phyloP scores from a whole-genome alignment of 2,888 invertebrate genomes.

The Pecten maximus region DNA sequence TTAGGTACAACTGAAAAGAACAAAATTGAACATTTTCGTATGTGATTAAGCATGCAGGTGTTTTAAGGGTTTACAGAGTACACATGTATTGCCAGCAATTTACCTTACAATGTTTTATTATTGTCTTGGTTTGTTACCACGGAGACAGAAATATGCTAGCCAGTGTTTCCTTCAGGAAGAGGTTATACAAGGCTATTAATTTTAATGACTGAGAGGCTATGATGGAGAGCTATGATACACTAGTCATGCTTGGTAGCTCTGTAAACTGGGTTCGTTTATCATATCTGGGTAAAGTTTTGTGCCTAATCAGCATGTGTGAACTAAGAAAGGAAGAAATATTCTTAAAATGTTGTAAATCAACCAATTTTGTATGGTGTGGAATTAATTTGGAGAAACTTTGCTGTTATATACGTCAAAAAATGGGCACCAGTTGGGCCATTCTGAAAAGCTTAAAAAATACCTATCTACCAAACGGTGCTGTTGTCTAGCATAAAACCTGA shows the following conservation, averaged over 20 bases:
- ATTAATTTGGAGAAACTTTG: neutral
- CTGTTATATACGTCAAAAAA: neutral
- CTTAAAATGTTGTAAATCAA: neutral
- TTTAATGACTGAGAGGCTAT: neutral
- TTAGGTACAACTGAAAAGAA: neutral
- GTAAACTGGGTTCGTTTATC: neutral
- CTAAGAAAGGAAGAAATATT: neutral
- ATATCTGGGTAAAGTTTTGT: neutral
- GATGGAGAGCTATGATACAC: neutral
- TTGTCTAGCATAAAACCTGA: neutral
- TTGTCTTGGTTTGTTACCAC: neutral
- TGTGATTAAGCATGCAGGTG: neutral
- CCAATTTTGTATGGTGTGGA: neutral
- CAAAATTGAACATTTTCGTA: neutral
- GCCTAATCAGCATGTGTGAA: neutral
- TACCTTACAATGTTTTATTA: neutral
- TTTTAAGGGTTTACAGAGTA: neutral
- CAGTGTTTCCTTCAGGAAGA: neutral
- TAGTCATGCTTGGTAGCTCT: neutral
- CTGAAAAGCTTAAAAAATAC: neutral
- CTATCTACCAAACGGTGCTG: neutral
- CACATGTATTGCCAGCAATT: neutral
- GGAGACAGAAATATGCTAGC: neutral
- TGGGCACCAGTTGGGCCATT: neutral
- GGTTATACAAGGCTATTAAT: slow-evolving; percentile 5